Conservation (phyloP, 2,888 invertebrate genomes). For the Polyommatus iphigenia region DNA sequence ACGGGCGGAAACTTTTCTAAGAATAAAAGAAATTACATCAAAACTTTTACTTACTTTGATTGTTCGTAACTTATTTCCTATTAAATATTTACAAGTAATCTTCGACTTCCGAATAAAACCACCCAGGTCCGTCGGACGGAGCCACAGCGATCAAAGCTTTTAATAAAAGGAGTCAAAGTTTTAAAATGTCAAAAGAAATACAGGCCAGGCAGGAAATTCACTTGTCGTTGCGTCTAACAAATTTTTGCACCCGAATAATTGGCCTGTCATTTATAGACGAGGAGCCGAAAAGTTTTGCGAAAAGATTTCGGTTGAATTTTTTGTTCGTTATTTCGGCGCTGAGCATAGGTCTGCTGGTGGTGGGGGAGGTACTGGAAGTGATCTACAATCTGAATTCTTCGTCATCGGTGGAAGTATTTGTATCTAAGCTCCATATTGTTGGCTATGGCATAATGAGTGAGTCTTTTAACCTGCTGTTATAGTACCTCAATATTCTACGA, state of each 20-base stretch:
- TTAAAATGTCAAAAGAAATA: slow-evolving; percentile 34
- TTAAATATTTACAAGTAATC: slow-evolving; percentile 23
- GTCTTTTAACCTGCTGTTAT: slow-evolving; percentile 37
- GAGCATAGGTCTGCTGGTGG: slow-evolving; percentile 45
- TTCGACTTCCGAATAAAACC: slow-evolving; percentile 4
- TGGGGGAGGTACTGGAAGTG: slow-evolving; percentile 55
- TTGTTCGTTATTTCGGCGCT: slow-evolving; percentile 43
- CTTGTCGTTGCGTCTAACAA: slow-evolving; percentile 52
- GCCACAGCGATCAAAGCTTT: slow-evolving; percentile 13
- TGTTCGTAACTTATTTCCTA: slow-evolving; percentile 17
- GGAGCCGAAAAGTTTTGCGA: slow-evolving; percentile 43
- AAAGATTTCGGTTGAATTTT: slow-evolving; percentile 43
- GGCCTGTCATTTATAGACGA: slow-evolving; percentile 57
- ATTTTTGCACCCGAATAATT: slow-evolving; percentile 54
- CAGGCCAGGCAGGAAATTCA: slow-evolving; percentile 50
- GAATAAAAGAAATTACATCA: slow-evolving; percentile 15
- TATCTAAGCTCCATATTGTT: slow-evolving; percentile 59
- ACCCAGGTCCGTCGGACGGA: background rate
- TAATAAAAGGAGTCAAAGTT: slow-evolving; percentile 7
- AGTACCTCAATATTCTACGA: too few species aligned
- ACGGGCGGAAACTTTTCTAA: background rate
- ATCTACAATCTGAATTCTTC: slow-evolving; percentile 48
- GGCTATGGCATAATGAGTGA: slow-evolving; percentile 66
- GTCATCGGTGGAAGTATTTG: slow-evolving; percentile 56
- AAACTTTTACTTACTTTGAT: slow-evolving; percentile 25